These are phyloP conservation scores for Macrophya annulata DNA, from an alignment of 2,888 invertebrate species.

Conservation along the genomic window DNA sequence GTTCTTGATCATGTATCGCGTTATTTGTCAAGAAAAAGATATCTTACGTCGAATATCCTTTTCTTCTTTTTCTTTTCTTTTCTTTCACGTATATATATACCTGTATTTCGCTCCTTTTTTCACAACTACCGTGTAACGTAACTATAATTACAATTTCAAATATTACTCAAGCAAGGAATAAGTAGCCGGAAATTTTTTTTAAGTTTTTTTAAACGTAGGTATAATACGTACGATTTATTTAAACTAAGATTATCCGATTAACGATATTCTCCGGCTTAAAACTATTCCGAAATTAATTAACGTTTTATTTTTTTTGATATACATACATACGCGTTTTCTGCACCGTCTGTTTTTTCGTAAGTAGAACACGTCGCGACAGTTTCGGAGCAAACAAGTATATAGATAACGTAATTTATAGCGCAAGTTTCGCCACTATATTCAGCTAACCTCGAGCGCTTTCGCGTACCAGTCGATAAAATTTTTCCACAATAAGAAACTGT, in stretches of 20 bases:
- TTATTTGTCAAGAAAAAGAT: conserved; percentile 34
- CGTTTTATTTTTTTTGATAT: conserved; percentile 29
- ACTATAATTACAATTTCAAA: neutral
- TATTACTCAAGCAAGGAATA: neutral
- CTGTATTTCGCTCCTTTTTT: no score
- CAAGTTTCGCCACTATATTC: conserved; percentile 47
- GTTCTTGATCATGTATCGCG: conserved; percentile 59
- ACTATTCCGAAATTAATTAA: conserved; percentile 21
- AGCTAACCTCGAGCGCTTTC: conserved; percentile 25
- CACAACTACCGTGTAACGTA: neutral
- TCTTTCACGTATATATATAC: neutral
- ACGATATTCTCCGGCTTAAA: neutral
- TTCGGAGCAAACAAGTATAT: conserved; percentile 50
- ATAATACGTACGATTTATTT: neutral
- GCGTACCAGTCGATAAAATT: conserved; percentile 27
- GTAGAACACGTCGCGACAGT: conserved; percentile 53
- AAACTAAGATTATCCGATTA: neutral
- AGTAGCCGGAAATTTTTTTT: neutral
- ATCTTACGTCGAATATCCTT: conserved; percentile 5
- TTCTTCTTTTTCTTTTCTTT: neutral
- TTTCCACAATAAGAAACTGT: conserved; percentile 21
- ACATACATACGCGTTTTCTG: neutral
- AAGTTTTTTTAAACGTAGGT: neutral
- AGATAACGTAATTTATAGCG: conserved; percentile 50
- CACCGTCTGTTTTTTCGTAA: conserved; percentile 45